Conservation (phyloP, 2,113 vertebrate species). For the Menidia beryllina region DNA sequence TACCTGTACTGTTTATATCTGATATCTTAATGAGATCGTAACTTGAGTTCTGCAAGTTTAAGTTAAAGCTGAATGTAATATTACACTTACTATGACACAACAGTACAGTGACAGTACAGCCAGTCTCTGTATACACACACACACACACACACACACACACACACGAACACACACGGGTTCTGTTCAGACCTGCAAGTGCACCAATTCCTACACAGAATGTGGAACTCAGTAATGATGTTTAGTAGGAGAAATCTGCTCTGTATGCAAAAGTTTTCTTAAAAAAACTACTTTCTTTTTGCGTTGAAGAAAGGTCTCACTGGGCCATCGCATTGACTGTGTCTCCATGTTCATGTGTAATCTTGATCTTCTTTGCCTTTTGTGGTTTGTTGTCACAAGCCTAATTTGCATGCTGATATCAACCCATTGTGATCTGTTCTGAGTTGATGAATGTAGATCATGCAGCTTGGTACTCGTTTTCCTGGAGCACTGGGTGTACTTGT, state of each 20-base stretch:
- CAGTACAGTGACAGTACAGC: constrained; percentile 2
- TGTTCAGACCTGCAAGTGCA: no score
- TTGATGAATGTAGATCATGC: constrained; percentile 71
- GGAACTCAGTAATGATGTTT: neutral
- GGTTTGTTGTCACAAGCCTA: constrained; percentile 57
- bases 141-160: no score
- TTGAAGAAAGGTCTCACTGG: neutral
- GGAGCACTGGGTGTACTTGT: constrained; percentile 43
- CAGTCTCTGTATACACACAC: neutral
- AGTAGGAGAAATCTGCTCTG: constrained; percentile 5
- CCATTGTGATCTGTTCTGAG: constrained; percentile 65
- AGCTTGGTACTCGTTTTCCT: constrained; percentile 17
- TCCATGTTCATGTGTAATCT: constrained; percentile 5
- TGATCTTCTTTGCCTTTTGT: constrained; percentile 35
- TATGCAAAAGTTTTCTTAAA: neutral
- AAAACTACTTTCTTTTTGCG: neutral
- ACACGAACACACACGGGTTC: no score
- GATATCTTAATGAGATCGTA: constrained; percentile 21
- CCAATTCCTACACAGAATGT: neutral
- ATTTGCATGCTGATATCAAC: constrained; percentile 70
- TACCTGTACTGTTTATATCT: neutral
- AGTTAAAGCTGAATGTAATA: constrained; percentile 42
- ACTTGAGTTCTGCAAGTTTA: constrained; percentile 29
- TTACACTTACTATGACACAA: constrained; percentile 59
- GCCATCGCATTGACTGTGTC: neutral